Conservation (phyloP, 2,113 vertebrate species). For the Sinocyclocheilus rhinocerous region DNA sequence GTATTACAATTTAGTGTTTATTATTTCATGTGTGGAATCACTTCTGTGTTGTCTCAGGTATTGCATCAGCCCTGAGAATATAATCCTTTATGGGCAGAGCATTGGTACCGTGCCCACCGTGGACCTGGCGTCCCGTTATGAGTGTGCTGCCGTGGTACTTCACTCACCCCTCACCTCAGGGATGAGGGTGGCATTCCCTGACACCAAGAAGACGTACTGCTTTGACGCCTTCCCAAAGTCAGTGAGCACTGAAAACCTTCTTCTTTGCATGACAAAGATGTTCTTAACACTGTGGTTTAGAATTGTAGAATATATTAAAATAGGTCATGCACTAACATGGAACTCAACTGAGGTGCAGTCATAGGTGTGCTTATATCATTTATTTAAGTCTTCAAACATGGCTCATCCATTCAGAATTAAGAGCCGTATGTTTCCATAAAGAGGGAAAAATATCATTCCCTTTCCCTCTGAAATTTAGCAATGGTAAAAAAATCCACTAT, state of each 20-base stretch:
- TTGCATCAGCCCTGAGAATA: conserved; percentile 96
- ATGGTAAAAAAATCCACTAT: background rate
- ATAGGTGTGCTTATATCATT: background rate
- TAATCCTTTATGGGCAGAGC: conserved; percentile 95
- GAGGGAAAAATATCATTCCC: background rate
- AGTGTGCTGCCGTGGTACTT: conserved; percentile 95
- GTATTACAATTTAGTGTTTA: background rate
- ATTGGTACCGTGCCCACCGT: conserved; percentile 97
- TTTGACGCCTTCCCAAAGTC: conserved; percentile 98
- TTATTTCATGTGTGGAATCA: background rate
- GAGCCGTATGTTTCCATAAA: background rate
- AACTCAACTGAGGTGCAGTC: background rate
- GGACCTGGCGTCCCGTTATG: conserved; percentile 94
- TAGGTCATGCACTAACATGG: background rate
- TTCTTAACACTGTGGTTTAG: background rate
- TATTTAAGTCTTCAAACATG: background rate
- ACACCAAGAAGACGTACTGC: conserved; percentile 99
- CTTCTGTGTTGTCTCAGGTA: conserved; percentile 76
- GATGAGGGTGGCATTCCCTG: conserved; percentile 97
- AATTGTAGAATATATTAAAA: background rate
- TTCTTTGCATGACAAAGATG: background rate
- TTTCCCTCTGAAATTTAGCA: background rate
- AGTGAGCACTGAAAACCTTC: conserved; percentile 14
- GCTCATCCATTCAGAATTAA: background rate
- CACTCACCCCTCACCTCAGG: conserved; percentile 97